Evolutionary conservation across 2,888 invertebrate species (phyloP).

Genomic region (Leptopilina drosophilae): DNA sequence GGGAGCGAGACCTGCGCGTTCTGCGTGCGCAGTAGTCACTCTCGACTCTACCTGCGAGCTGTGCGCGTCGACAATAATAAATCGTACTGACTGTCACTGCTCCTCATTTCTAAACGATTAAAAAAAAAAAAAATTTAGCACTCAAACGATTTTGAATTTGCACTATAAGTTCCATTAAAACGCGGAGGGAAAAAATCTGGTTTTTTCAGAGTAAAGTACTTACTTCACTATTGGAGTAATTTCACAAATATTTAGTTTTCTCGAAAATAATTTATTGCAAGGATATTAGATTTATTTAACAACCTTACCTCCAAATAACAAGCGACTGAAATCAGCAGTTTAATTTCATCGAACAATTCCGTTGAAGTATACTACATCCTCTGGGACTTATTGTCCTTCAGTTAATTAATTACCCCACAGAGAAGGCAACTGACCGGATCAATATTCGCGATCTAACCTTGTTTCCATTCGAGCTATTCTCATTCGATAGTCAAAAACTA

Average conservation of each 20-base stretch:
- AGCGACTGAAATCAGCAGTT: background rate
- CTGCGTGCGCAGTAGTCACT: no score
- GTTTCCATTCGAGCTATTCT: background rate
- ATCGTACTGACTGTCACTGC: no score
- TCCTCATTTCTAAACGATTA: no score
- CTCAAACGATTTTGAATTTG: no score
- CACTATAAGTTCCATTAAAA: no score
- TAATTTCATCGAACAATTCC: slow-evolving; percentile 26
- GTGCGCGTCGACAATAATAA: no score
- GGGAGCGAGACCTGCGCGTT: no score
- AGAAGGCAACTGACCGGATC: slow-evolving; percentile 15
- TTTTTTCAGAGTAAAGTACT: no score
- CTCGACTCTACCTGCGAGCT: no score
- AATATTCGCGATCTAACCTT: slow-evolving; percentile 12
- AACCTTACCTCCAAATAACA: background rate
- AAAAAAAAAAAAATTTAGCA: no score
- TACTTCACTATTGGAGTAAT: no score
- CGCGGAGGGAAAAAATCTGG: background rate
- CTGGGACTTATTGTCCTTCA: slow-evolving; percentile 35
- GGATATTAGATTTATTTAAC: background rate
- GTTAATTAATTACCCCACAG: slow-evolving; percentile 27
- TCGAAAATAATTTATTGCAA: background rate
- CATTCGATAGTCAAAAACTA: background rate
- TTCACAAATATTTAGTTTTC: no score
- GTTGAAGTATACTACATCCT: slow-evolving; percentile 10